Conservation (phyloP, 1,140 invertebrate species). For the Drosophila seguyi region DNA sequence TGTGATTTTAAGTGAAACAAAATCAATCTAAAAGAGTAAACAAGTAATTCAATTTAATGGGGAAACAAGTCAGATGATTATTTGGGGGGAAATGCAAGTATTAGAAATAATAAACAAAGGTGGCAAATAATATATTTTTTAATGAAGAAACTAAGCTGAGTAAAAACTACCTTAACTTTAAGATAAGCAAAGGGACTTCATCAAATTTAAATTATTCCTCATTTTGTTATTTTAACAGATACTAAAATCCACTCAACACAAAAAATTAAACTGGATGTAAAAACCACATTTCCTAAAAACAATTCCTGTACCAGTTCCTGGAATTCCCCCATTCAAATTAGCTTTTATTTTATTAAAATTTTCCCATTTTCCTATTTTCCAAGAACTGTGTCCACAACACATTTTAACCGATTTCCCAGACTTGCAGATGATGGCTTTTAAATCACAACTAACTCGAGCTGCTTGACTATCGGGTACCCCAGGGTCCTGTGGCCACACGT, state of each 20-base stretch:
- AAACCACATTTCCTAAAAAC: background rate
- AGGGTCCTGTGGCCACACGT: slow-evolving; percentile 30
- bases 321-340: background rate
- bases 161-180: background rate
- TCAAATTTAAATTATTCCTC: background rate
- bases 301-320: background rate
- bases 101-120: background rate
- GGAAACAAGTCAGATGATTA: background rate
- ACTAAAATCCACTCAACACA: background rate
- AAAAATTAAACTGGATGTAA: background rate
- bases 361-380: background rate
- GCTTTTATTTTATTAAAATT: background rate
- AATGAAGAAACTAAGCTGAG: background rate
- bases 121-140: background rate
- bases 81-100: background rate
- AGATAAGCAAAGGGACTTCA: background rate
- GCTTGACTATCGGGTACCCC: slow-evolving; percentile 25
- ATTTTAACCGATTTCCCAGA: background rate
- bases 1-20: background rate
- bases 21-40: background rate
- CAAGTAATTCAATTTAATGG: background rate
- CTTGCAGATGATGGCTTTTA: slow-evolving; percentile 13
- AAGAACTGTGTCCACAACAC: background rate
- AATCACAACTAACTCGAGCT: slow-evolving; percentile 37
- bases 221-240: background rate